Base-by-base conservation (phyloP, 2,113 vertebrate species). In the Myrmecophaga tridactyla region DNA sequence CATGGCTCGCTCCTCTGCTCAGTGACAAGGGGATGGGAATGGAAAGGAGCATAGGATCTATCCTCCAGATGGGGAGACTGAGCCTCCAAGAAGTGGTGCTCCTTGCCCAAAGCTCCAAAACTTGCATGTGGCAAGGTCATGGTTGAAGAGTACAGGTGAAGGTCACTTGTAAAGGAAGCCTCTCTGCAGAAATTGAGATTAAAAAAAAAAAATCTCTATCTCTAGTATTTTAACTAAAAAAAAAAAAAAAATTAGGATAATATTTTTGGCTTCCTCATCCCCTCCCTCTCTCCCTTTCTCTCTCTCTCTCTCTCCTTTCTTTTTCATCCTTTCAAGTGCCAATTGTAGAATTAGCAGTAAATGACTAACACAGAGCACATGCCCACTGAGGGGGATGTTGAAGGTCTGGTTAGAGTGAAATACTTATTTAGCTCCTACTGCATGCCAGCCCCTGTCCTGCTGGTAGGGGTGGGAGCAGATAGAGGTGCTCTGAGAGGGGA, bases 221-320 rank as follows among this genome's bases (percentile, higher is more conserved):
- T 58, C 46, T 85, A 62, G 51, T 43, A 21, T 90, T 83, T 87
- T 63, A 46, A 70, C n/a, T 77, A 43, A 69, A 81, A 90, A 86
- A 75, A 90, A 86, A 75, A 90, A 86, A 78, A 36, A 25, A 76
- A 31, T 7, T 14, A 51, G 31, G 3, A 13, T 27, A 18, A 23
- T 36, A 14, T 23, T 27, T 41, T 27, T 36, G 3, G 4, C 21
- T 41, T 6, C 20, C 53, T 56, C 17, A 6, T 20, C 21, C 53
- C 21, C 53, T 56, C 20, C 18, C 53, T 17, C 48, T n/a, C 53
- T 20, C 17, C 18, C 18, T 53, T 17, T 53, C 51, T 53, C 51
- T 53, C 14, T 17, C 51, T 53, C 51, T 53, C 51, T 53, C 15
- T 53, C 53, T 17, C 46, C 41, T 31, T 5, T 81, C 18, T 27